phyloP scores from a whole-genome alignment of 2,113 vertebrate genomes.

The Hippocampus guttulatus region DNA sequence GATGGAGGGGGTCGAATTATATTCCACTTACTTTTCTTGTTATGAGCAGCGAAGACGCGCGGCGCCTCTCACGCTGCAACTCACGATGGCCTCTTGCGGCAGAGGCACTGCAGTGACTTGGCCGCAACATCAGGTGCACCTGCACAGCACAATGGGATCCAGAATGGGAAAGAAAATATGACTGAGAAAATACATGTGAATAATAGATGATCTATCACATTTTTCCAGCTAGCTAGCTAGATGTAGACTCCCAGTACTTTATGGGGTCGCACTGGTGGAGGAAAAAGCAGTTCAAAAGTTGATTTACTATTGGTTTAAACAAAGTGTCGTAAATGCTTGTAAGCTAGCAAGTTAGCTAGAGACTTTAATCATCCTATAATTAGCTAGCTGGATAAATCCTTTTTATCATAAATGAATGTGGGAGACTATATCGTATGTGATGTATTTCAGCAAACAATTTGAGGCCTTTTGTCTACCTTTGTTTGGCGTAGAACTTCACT shows the following conservation, averaged over 20 bases:
- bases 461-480: constrained; percentile 10
- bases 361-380: too few species aligned
- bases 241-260: neutral
- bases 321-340: constrained; percentile 32
- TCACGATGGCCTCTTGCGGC: constrained; percentile 58
- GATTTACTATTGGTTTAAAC: constrained; percentile 57
- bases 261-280: neutral
- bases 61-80: neutral
- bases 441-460: neutral
- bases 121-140: neutral
- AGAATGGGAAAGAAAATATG: neutral
- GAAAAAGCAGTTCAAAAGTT: constrained; percentile 2
- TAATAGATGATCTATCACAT: too few species aligned
- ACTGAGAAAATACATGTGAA: neutral
- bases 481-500: constrained; percentile 32
- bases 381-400: too few species aligned
- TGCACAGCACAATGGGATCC: neutral
- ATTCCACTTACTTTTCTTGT: constrained; percentile 39
- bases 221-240: neutral
- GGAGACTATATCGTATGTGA: neutral
- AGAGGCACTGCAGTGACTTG: constrained; percentile 13
- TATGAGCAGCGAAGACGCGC: constrained; percentile 24
- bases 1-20: constrained; percentile 53
- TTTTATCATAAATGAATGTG: neutral
- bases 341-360: too few species aligned